Base-by-base conservation (phyloP, 2,113 vertebrate genomes). In the Neofelis nebulosa region DNA sequence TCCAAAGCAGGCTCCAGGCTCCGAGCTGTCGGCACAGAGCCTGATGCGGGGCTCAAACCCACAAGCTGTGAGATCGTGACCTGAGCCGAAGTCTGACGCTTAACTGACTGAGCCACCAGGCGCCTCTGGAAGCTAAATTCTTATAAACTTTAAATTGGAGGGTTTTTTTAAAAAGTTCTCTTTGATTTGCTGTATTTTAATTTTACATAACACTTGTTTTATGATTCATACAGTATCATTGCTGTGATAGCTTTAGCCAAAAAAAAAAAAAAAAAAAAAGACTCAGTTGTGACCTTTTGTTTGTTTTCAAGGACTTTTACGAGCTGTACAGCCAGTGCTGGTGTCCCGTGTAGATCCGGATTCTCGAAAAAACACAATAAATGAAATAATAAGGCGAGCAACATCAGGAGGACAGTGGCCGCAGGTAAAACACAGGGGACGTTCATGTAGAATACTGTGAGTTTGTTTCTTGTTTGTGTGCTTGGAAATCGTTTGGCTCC, bases 341-440 rank as follows among this genome's bases (percentile, higher is more conserved):
- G 99, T 99, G 9, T 99, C 99, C 79, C 99, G 99, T 23, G 97
- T 99, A 11, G 99, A 99, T 95, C 99, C 99, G 0, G 99, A 99
- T 95, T 99, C 99, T 8, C 98, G 99, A 74, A 99, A 99, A 98
- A 99, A 99, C 81, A 99, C 99, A 0, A 99, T 99, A 45, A 97
- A 99, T 3, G 99, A 99, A 98, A 99, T 99, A 88, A 99, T 98
- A 5, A 99, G 95, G 41, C 98, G 99, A 93, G 99, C 99, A 27
- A 98, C 98, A 29, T 99, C 99, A 16, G 97, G 91, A 96, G 99
- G 99, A 68, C 98, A 96, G 89, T 99, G 99, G 99, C 99, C 99
- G 41, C 99, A 99, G 99, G 99, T 99, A 96, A 96, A 89, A 95
- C 6, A 18, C 19, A 11, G 6, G 33, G 12, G 18, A 27, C 45